phyloP scores from a whole-genome alignment of 2,888 invertebrate species.

The Thera britannica region DNA sequence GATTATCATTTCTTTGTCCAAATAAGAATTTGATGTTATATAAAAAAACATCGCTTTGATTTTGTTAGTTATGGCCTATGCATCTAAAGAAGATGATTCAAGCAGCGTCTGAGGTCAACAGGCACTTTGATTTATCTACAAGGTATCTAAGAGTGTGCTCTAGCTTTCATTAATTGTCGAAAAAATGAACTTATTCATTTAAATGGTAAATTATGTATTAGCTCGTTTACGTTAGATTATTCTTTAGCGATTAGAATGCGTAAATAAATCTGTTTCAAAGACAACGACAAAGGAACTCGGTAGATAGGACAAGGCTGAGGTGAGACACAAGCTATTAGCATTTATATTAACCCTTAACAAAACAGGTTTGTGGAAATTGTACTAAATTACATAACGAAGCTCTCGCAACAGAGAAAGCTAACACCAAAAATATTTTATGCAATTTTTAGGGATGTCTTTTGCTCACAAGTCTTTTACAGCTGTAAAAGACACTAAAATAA shows the following conservation, averaged over 20 bases:
- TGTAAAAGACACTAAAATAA: too few relatives aligned
- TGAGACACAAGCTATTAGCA: constrained; percentile 65
- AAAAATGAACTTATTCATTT: too few relatives aligned
- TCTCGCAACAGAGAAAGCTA: constrained; percentile 42
- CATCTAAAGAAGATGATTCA: too few relatives aligned
- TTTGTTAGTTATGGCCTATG: too few relatives aligned
- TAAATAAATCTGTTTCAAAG: constrained; percentile 38
- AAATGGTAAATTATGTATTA: constrained; percentile 8
- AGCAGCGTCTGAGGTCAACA: too few relatives aligned
- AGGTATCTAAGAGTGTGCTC: too few relatives aligned
- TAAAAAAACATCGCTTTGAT: too few relatives aligned
- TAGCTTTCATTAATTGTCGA: too few relatives aligned
- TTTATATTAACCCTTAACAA: constrained; percentile 77
- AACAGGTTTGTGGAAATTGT: constrained; percentile 65
- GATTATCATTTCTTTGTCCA: too few relatives aligned
- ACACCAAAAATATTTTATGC: constrained; percentile 5
- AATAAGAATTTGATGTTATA: too few relatives aligned
- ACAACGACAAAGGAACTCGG: constrained; percentile 29
- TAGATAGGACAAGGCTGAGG: constrained; percentile 41
- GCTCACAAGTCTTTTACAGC: too few relatives aligned
- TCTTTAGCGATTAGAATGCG: constrained; percentile 22
- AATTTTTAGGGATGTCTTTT: not conserved
- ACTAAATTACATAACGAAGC: constrained; percentile 62
- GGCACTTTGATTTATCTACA: too few relatives aligned
- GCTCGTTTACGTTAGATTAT: constrained; percentile 24